These are phyloP conservation scores for Sycobia sp. DNA, from an alignment of 1,140 invertebrate genomes.

Conservation along the genomic window DNA sequence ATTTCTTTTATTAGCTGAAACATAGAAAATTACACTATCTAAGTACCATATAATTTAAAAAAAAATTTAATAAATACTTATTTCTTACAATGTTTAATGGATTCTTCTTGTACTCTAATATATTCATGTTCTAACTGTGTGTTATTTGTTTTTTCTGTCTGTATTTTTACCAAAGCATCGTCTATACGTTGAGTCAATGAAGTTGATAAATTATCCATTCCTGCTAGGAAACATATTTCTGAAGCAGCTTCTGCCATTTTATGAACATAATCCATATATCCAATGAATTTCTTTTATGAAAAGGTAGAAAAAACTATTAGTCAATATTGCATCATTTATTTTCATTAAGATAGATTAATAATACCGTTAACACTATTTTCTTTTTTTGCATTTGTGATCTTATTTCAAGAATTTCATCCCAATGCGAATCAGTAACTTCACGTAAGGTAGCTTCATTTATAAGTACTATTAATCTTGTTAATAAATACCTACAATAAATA, in stretches of 20 bases:
- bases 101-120: slow-evolving; percentile 46
- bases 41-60: background rate
- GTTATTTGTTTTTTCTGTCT: slow-evolving; percentile 44
- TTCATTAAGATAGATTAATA: too few species aligned
- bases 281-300: slow-evolving; percentile 45
- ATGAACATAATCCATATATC: slow-evolving; percentile 52
- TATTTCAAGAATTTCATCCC: slow-evolving; percentile 49
- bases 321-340: too few species aligned
- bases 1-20: too few species aligned
- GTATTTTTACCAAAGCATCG: slow-evolving; percentile 48
- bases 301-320: too few species aligned
- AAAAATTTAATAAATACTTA: background rate
- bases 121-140: slow-evolving; percentile 49
- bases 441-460: slow-evolving; percentile 47
- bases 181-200: slow-evolving; percentile 51
- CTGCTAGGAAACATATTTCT: slow-evolving; percentile 50
- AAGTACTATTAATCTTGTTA: slow-evolving; percentile 48
- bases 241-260: slow-evolving; percentile 53
- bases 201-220: slow-evolving; percentile 53
- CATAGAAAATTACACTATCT: too few species aligned
- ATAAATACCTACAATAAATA: slow-evolving; percentile 41
- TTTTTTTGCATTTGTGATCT: slow-evolving; percentile 49
- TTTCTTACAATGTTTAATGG: slow-evolving; percentile 41
- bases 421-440: slow-evolving; percentile 47
- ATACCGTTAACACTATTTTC: slow-evolving; percentile 34